phyloP scores from a whole-genome alignment of 2,113 vertebrate genomes.

The Scytalopus superciliaris region DNA sequence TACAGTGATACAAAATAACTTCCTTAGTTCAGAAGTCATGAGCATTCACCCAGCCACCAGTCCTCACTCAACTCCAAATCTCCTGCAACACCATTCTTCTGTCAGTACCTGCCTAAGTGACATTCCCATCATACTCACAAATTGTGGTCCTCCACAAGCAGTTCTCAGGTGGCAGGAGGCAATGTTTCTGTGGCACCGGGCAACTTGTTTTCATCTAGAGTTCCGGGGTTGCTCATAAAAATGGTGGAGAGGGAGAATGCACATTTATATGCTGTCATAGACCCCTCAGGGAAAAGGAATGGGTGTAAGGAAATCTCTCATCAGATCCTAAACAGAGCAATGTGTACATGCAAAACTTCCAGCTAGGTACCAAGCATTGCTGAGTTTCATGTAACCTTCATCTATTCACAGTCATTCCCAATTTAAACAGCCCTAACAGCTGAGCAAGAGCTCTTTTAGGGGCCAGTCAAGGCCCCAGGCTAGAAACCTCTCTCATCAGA shows the following conservation, averaged over 20 bases:
- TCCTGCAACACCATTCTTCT: not conserved
- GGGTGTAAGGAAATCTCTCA: not conserved
- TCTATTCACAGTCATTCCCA: not conserved
- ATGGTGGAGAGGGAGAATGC: not conserved
- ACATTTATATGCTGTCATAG: not conserved
- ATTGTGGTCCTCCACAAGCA: too few relatives aligned
- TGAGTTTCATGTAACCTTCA: not conserved
- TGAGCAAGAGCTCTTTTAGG: not conserved
- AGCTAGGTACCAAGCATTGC: not conserved
- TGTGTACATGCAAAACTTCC: not conserved
- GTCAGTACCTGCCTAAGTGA: not conserved
- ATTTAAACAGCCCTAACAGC: not conserved
- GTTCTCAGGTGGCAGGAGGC: not conserved
- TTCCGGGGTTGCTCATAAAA: not conserved
- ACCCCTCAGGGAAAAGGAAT: not conserved
- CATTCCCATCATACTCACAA: not conserved
- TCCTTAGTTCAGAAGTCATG: not conserved
- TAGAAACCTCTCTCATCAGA: not conserved
- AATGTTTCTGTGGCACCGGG: not conserved
- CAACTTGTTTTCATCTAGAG: not conserved
- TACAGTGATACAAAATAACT: fast-evolving
- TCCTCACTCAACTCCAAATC: not conserved
- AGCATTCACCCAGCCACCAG: not conserved
- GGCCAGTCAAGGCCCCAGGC: not conserved
- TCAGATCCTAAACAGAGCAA: not conserved